These are phyloP conservation scores for Tanypteryx hageni DNA, from an alignment of 2,888 invertebrate genomes.

Conservation along the genomic window DNA sequence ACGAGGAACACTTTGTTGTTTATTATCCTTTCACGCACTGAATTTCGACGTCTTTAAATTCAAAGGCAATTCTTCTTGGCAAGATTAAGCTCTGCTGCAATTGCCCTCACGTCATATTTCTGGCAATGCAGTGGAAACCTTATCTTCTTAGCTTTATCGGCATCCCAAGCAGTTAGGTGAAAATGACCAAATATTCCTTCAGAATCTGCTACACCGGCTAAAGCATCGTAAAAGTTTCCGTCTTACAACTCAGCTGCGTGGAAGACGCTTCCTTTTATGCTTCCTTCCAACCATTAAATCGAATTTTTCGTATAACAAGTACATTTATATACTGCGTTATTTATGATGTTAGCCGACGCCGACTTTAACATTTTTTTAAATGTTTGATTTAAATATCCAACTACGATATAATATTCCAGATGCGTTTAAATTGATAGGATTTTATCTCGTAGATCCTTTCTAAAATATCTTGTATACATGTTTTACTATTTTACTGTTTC, in stretches of 20 bases:
- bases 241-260: not conserved
- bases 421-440: too few species aligned
- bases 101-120: slow-evolving; percentile 36
- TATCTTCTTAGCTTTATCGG: slow-evolving; percentile 40
- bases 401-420: too few species aligned
- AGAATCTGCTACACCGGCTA: slow-evolving; percentile 6
- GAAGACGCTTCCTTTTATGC: not conserved
- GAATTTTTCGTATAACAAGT: not conserved
- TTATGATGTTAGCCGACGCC: not conserved
- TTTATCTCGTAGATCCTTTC: too few species aligned
- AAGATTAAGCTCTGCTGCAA: slow-evolving; percentile 7
- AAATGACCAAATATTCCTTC: slow-evolving; percentile 56
- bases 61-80: not conserved
- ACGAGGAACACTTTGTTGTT: not conserved
- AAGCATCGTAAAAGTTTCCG: slow-evolving; percentile 46
- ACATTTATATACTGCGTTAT: not conserved
- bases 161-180: slow-evolving; percentile 56
- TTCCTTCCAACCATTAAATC: not conserved
- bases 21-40: not conserved
- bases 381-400: too few species aligned
- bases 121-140: slow-evolving; percentile 49
- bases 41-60: not conserved
- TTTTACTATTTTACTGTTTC: too few species aligned
- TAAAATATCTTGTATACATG: too few species aligned
- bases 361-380: too few species aligned